Conservation (phyloP, 2,113 vertebrate species). For the Spea multiplicata region DNA sequence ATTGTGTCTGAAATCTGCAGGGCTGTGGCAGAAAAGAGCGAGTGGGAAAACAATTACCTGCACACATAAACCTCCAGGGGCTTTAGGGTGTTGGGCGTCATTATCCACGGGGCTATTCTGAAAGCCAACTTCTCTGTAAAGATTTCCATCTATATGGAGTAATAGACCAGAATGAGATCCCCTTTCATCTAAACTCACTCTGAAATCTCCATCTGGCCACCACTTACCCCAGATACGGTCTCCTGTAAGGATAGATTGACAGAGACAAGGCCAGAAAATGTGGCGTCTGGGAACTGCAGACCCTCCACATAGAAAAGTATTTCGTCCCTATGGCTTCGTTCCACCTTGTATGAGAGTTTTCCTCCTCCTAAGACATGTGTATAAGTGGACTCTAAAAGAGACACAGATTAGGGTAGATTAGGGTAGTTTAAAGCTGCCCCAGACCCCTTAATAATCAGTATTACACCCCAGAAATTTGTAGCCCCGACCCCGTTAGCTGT, state of each 20-base stretch:
- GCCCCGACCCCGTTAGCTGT: too few relatives aligned
- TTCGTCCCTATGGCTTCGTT: conserved; percentile 55
- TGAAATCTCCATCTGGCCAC: not conserved
- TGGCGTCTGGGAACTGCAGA: conserved; percentile 73
- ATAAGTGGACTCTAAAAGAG: conserved; percentile 44
- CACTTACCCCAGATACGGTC: conserved; percentile 59
- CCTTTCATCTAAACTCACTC: too few relatives aligned
- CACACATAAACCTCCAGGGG: conserved; percentile 85
- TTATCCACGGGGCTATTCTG: conserved; percentile 89
- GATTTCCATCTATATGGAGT: conserved; percentile 57
- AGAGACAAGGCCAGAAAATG: conserved; percentile 75
- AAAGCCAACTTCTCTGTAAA: conserved; percentile 85
- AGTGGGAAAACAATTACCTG: conserved; percentile 61
- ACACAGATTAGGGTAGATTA: not conserved
- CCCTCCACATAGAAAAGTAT: conserved; percentile 80
- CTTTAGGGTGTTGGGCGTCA: conserved; percentile 87
- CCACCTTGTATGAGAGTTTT: conserved; percentile 65
- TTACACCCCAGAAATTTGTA: too few relatives aligned
- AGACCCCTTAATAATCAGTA: too few relatives aligned
- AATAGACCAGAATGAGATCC: not conserved
- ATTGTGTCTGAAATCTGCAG: conserved; percentile 18
- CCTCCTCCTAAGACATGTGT: conserved; percentile 65
- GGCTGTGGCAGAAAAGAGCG: conserved; percentile 36
- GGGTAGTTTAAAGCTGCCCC: too few relatives aligned
- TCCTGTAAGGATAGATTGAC: conserved; percentile 76